These are phyloP conservation scores for Nesoenas mayeri DNA, from an alignment of 2,113 vertebrate species.

Conservation along the genomic window DNA sequence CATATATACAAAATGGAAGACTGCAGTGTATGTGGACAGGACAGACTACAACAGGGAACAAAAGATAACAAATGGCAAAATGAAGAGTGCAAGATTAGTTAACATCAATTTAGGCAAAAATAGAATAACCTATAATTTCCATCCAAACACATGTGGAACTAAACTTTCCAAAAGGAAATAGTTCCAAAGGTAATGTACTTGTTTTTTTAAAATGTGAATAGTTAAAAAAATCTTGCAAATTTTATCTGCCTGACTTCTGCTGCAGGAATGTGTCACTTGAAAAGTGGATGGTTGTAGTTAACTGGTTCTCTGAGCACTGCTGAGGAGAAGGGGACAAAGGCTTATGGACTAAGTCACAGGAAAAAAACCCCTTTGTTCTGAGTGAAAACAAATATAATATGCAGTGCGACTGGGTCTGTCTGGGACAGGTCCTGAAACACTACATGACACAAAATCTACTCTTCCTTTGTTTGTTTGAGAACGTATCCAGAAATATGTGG, in stretches of 20 bases:
- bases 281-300: neutral
- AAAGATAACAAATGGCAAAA: neutral
- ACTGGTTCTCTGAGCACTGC: neutral
- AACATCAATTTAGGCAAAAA: neutral
- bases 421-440: neutral
- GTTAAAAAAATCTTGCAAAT: neutral
- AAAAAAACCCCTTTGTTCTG: neutral
- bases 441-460: neutral
- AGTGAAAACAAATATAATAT: neutral
- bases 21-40: neutral
- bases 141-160: neutral
- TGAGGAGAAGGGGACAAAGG: neutral
- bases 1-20: neutral
- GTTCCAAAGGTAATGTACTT: neutral
- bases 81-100: neutral
- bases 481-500: neutral
- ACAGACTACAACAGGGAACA: neutral
- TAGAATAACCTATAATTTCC: neutral
- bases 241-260: neutral
- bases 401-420: neutral
- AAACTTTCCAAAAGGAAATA: neutral
- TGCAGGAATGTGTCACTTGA: neutral
- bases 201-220: neutral
- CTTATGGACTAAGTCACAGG: neutral
- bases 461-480: no score